Base-by-base conservation (phyloP, 2,113 vertebrate genomes). In the Prietella phreatophila region DNA sequence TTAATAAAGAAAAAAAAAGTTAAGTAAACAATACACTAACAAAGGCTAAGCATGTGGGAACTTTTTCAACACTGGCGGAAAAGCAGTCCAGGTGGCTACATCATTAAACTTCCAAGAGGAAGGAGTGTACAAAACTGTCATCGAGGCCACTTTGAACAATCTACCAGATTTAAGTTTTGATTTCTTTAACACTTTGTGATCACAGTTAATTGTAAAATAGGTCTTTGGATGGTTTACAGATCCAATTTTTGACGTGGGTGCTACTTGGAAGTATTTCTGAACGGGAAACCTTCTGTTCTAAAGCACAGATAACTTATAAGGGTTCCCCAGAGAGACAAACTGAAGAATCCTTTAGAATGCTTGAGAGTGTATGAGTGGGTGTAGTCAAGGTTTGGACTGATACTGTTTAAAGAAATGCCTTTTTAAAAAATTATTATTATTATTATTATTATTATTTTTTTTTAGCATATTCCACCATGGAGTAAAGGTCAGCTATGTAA, bases 111-210 rank as follows among this genome's bases (percentile, higher is more conserved):
- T 3, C 79, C 10, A 1, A 17, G 53, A 20, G 53, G 47, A 78
- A 14, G 75, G 25, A 76, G 73, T 76, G 39, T 53, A 53, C 47
- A 79, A 79, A 53, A 79, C 79, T 58, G n/a, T 58, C 76, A 80
- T 30, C 79, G 22, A 36, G 79, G 2, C 53, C 55, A 58, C 8
- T 58, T 81, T 58, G 15, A 81, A 81, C 53, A 55, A 30, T 80
- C 27, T 80, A 80, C 30, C 78, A 81, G 30, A 17, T 33, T 81
- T 33, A 76, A 76, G 53, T 58, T 53, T 81, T 33, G 53, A 58
- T 33, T 58, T 36, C 30, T n/a, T 33, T 10, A 33, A 33, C 15
- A 56, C 15, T 11, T 81, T 58, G 58, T 33, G 79, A n/a, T 81
- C 53, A 33, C 17, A 80, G 53, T 20, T 81, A 58, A 81, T 58